phyloP scores from a whole-genome alignment of 2,888 invertebrate species.

The Yponomeuta evonymella region DNA sequence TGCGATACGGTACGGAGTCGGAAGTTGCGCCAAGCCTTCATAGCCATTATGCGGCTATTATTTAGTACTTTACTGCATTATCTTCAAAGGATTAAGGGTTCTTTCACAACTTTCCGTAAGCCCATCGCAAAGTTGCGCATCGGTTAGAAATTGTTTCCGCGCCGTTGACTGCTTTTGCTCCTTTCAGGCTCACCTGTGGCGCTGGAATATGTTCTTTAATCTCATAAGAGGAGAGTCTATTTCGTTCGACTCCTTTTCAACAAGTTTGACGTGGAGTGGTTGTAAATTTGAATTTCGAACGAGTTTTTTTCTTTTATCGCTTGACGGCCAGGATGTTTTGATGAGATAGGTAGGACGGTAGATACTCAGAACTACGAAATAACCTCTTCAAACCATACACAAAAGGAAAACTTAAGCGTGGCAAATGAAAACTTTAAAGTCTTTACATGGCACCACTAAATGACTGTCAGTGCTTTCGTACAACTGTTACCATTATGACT shows the following conservation, averaged over 20 bases:
- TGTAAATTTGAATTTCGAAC: not conserved
- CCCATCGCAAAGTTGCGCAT: constrained; percentile 5
- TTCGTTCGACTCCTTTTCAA: not conserved
- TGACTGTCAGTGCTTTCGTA: too few species aligned
- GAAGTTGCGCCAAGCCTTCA: not conserved
- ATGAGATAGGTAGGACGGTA: not conserved
- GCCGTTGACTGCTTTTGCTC: constrained; percentile 11
- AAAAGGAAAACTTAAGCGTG: too few species aligned
- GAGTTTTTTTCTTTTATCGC: not conserved
- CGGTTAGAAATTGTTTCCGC: constrained; percentile 11
- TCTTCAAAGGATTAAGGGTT: constrained; percentile 8
- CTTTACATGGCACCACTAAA: too few species aligned
- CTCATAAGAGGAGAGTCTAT: not conserved
- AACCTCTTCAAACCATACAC: too few species aligned
- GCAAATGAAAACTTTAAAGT: too few species aligned
- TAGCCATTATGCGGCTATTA: not conserved
- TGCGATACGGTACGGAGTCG: not conserved
- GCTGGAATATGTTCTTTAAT: not conserved
- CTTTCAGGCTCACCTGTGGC: not conserved
- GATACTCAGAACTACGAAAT: not conserved
- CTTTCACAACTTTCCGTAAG: not conserved
- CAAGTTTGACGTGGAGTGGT: not conserved
- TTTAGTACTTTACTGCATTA: constrained; percentile 1
- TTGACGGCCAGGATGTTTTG: not conserved
- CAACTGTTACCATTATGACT: too few species aligned